Conservation (phyloP, 2,797 vertebrate species). For the Chiroxiphia lanceolata region DNA sequence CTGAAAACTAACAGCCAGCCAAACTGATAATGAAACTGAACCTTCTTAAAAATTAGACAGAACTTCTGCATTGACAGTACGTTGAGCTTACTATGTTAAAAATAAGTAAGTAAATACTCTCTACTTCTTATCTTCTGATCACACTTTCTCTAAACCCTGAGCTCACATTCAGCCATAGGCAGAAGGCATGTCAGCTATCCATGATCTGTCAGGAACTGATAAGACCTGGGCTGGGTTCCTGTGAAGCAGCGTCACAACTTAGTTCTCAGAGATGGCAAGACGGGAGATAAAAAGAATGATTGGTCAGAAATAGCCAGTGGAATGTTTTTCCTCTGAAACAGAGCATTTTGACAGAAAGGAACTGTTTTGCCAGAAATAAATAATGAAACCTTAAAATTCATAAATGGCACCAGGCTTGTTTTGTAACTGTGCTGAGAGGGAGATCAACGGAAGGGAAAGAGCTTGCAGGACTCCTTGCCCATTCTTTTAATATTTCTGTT, state of each 20-base stretch:
- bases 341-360: not conserved
- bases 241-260: not conserved
- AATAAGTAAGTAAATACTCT: slow-evolving; percentile 3
- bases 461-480: not conserved
- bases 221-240: slow-evolving; percentile 33
- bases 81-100: not conserved
- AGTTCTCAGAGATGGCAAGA: slow-evolving; percentile 29
- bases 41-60: not conserved
- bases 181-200: not conserved
- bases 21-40: not conserved
- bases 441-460: not conserved
- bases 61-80: not conserved
- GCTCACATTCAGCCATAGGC: not conserved
- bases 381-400: not conserved
- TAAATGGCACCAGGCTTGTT: not conserved
- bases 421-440: not conserved
- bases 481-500: not conserved
- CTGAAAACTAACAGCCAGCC: not conserved
- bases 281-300: not conserved
- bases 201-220: slow-evolving; percentile 34
- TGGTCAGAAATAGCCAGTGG: not conserved
- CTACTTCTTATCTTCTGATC: slow-evolving; percentile 11
- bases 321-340: not conserved
- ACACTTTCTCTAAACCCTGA: not conserved
- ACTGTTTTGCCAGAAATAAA: not conserved